Conservation (phyloP, 1,140 invertebrate genomes). For the Aleiodes sp. region DNA sequence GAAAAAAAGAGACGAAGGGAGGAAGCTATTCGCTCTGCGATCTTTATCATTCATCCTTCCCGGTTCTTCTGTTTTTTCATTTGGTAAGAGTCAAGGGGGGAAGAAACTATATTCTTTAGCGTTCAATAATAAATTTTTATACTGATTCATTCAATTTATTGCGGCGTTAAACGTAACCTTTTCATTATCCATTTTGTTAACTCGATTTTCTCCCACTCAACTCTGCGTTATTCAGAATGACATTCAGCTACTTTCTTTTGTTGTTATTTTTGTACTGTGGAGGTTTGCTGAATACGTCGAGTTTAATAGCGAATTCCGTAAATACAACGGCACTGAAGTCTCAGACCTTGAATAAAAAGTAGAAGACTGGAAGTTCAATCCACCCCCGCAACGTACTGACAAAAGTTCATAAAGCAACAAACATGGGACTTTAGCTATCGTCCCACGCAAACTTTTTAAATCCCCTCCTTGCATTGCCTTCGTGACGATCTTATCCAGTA, state of each 20-base stretch:
- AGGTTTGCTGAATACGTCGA: too few relatives aligned
- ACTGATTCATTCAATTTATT: too few relatives aligned
- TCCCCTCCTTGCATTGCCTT: not conserved
- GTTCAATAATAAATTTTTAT: too few relatives aligned
- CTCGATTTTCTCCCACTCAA: too few relatives aligned
- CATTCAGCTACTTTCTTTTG: too few relatives aligned
- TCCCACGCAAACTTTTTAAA: not conserved
- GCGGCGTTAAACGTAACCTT: too few relatives aligned
- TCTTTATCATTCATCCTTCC: conserved; percentile 30
- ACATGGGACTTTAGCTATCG: not conserved
- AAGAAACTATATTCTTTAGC: not conserved
- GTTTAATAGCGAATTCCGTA: not conserved
- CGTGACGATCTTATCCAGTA: conserved; percentile 6
- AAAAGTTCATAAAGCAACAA: conserved; percentile 10
- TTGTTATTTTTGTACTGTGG: too few relatives aligned
- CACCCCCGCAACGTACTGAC: not conserved
- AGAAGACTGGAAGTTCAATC: not conserved
- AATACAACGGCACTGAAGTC: not conserved
- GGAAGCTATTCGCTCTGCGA: conserved; percentile 30
- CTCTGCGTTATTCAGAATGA: too few relatives aligned
- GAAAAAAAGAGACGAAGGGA: conserved; percentile 18
- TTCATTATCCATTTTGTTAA: too few relatives aligned
- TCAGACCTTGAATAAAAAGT: not conserved
- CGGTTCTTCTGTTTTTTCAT: not conserved
- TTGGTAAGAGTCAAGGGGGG: too few relatives aligned